Conservation (phyloP, 2,113 vertebrate genomes). For the Chaenocephalus aceratus region DNA sequence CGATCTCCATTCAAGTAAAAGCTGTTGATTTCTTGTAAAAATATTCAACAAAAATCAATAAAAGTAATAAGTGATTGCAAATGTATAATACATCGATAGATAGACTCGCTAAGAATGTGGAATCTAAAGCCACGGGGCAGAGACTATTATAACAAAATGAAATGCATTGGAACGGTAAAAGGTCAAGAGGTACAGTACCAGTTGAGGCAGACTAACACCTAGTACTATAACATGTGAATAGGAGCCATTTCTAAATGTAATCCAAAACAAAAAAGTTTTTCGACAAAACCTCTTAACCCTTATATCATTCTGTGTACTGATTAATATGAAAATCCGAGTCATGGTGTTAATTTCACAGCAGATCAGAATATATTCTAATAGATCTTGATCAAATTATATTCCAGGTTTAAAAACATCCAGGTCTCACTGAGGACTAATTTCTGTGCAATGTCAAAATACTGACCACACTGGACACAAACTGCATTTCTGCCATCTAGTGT, state of each 20-base stretch:
- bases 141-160: constrained; percentile 1
- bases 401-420: not conserved
- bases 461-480: not conserved
- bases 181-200: not conserved
- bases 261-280: constrained; percentile 17
- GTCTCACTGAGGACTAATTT: not conserved
- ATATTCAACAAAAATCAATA: too few relatives aligned
- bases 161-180: not conserved
- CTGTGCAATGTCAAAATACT: not conserved
- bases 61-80: not conserved
- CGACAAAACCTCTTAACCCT: not conserved
- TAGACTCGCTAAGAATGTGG: too few relatives aligned
- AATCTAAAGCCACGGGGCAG: not conserved
- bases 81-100: constrained; percentile 9
- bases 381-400: not conserved
- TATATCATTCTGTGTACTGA: not conserved
- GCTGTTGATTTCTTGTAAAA: not conserved
- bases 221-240: not conserved
- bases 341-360: not conserved
- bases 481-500: not conserved
- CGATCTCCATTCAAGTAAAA: constrained; percentile 5
- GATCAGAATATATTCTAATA: not conserved
- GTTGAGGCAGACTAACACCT: not conserved
- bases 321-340: not conserved
- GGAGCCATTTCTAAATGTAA: not conserved